phyloP scores from a whole-genome alignment of 2,888 invertebrate genomes.

The Rhaphigaster nebulosa region DNA sequence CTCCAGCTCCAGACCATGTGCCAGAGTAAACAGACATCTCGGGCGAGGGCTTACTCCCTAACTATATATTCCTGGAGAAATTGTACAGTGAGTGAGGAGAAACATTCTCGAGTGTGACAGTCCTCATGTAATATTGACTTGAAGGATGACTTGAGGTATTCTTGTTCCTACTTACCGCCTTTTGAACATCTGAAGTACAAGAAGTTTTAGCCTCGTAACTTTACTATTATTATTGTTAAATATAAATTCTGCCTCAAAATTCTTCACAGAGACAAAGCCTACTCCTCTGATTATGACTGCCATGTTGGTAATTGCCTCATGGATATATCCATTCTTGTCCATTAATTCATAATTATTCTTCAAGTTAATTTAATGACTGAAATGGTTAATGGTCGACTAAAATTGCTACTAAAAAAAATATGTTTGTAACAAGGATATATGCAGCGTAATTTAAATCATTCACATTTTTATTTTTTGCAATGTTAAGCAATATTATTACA shows the following conservation, averaged over 20 bases:
- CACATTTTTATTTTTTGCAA: too few relatives aligned
- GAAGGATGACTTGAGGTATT: not conserved
- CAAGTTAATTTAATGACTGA: too few relatives aligned
- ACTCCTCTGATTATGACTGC: too few relatives aligned
- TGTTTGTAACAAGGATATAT: too few relatives aligned
- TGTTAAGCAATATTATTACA: too few relatives aligned
- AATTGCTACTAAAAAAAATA: too few relatives aligned
- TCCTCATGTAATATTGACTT: slow-evolving; percentile 19
- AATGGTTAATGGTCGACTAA: too few relatives aligned
- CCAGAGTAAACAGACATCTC: not conserved
- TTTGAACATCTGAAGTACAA: not conserved
- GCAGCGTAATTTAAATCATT: too few relatives aligned
- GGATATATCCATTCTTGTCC: too few relatives aligned
- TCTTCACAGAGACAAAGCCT: not conserved
- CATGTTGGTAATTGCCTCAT: too few relatives aligned
- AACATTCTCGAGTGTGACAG: not conserved
- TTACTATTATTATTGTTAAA: not conserved
- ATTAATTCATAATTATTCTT: too few relatives aligned
- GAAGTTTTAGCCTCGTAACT: not conserved
- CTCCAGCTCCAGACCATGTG: not conserved
- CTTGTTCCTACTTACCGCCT: not conserved
- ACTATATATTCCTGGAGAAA: slow-evolving; percentile 9
- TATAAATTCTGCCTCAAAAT: not conserved
- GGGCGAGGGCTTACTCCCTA: not conserved
- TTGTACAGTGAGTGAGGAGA: slow-evolving; percentile 1